A percentile compares a stretch with the other conserved stretches of the same genome.
Conservation (phyloP, 2,888 invertebrate species). For the Nowickia ferox region DNA sequence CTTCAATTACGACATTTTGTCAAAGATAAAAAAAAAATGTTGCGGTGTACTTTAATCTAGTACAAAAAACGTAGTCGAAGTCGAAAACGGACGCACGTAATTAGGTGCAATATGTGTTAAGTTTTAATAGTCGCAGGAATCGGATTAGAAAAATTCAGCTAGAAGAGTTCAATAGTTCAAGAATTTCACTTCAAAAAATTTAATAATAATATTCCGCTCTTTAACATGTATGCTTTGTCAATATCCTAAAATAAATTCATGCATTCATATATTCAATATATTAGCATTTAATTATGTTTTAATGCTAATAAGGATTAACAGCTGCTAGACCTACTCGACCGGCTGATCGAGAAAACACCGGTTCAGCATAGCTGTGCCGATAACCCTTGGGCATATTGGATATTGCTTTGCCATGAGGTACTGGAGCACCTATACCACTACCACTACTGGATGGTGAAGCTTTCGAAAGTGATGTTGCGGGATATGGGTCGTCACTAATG, state of each 20-base stretch:
- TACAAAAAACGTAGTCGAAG: too few species aligned
- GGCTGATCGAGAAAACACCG: slow-evolving; percentile 80
- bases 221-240: not conserved
- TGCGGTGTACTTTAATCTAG: too few species aligned
- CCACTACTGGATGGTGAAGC: slow-evolving; percentile 75
- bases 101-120: not conserved
- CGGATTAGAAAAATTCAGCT: not conserved
- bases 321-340: slow-evolving; percentile 83
- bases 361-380: slow-evolving; percentile 83
- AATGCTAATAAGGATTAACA: slow-evolving; percentile 81
- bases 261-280: slow-evolving; percentile 26
- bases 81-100: too few species aligned
- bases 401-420: slow-evolving; percentile 78
- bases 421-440: slow-evolving; percentile 68
- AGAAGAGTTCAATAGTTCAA: not conserved
- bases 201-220: not conserved
- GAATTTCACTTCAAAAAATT: not conserved
- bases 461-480: slow-evolving; percentile 73
- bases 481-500: slow-evolving; percentile 72
- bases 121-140: slow-evolving; percentile 1
- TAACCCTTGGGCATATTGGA: slow-evolving; percentile 82
- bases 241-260: slow-evolving; percentile 40
- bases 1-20: not conserved
- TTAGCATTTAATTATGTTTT: not conserved
- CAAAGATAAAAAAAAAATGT: too few species aligned